Percentiles rank a stretch among this genome's conserved stretches.
Evolutionary conservation across 2,113 vertebrate species (phyloP).

Genomic region (Pluvialis apricaria): DNA sequence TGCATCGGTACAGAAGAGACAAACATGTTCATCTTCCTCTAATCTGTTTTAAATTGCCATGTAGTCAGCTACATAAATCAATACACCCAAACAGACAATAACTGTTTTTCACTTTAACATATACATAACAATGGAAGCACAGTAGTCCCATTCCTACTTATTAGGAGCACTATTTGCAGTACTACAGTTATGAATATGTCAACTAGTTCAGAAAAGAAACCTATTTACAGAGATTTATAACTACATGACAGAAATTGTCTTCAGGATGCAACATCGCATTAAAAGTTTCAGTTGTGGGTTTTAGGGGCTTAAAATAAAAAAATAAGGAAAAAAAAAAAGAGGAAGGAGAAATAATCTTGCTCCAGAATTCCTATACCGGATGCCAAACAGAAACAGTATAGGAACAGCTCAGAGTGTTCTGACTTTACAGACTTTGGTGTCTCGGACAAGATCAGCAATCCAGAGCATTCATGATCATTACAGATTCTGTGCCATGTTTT

Average conservation of each 20-base stretch:
- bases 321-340: not conserved
- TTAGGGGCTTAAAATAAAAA: not conserved
- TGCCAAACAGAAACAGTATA: not conserved
- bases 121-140: not conserved
- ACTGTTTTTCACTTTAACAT: not conserved
- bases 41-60: not conserved
- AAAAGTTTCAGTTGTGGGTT: not conserved
- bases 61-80: not conserved
- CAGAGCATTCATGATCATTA: not conserved
- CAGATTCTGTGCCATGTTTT: not conserved
- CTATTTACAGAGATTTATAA: not conserved
- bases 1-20: not conserved
- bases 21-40: not conserved
- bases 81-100: not conserved
- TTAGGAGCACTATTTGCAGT: not conserved
- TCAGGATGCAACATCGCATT: not conserved
- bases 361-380: not conserved
- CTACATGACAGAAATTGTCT: not conserved
- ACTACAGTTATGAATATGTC: not conserved
- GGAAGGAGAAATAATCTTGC: not conserved
- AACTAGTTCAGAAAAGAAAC: not conserved
- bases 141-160: not conserved
- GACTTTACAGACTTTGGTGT: not conserved
- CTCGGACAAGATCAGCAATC: not conserved
- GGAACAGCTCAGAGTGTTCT: not conserved